phyloP scores from a whole-genome alignment of 2,113 vertebrate species.

The Bujurquina vittata region DNA sequence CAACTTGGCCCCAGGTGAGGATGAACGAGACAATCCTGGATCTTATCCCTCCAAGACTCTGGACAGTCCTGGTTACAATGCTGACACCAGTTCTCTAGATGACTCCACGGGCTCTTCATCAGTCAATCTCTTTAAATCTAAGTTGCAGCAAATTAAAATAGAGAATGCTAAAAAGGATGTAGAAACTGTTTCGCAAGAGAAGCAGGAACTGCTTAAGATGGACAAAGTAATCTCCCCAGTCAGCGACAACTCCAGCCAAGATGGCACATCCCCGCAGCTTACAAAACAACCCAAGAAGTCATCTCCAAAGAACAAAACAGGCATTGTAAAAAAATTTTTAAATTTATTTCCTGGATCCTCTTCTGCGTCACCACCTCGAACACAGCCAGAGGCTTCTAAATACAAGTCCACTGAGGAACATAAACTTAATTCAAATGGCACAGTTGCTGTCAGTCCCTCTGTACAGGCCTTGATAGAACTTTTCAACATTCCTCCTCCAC shows the following conservation, averaged over 20 bases:
- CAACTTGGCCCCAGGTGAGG: background rate
- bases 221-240: conserved; percentile 86
- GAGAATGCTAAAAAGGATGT: conserved; percentile 61
- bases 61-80: conserved; percentile 72
- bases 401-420: conserved; percentile 56
- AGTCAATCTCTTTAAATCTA: conserved; percentile 51
- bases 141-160: conserved; percentile 40
- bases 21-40: conserved; percentile 51
- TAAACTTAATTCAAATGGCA: conserved; percentile 51
- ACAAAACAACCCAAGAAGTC: conserved; percentile 70
- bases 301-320: conserved; percentile 76
- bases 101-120: conserved; percentile 47
- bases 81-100: conserved; percentile 77
- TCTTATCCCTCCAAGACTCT: conserved; percentile 59
- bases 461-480: conserved; percentile 71
- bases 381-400: conserved; percentile 8
- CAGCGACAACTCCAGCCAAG: conserved; percentile 90
- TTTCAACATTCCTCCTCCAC: conserved; percentile 89
- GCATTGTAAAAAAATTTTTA: conserved; percentile 82
- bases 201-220: conserved; percentile 1
- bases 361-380: conserved; percentile 60
- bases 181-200: conserved; percentile 56
- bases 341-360: conserved; percentile 77
- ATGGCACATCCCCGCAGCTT: conserved; percentile 80
- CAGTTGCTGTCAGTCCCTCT: conserved; percentile 52